Conservation (phyloP, 2,797 vertebrate species). For the Nannoperca australis region DNA sequence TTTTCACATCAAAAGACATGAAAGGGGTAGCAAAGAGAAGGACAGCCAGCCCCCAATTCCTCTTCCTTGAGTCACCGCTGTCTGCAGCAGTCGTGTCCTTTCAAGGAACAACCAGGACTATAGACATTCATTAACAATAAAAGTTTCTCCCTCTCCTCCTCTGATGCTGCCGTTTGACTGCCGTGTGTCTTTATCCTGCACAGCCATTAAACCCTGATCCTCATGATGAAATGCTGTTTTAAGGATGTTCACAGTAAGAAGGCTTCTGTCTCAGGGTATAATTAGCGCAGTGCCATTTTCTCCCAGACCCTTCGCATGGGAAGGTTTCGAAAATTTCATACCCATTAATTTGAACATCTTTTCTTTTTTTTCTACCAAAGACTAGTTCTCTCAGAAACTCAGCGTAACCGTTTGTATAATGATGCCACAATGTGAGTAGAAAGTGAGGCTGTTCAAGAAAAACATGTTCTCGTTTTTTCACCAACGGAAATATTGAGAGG, state of each 20-base stretch:
- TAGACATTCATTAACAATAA: constrained; percentile 78
- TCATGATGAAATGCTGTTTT: constrained; percentile 78
- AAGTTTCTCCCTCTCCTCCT: constrained; percentile 66
- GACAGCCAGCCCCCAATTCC: constrained; percentile 68
- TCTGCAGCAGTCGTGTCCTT: constrained; percentile 72
- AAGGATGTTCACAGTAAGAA: constrained; percentile 69
- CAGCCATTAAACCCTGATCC: constrained; percentile 77
- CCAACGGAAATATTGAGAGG: constrained; percentile 2
- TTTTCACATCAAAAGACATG: constrained; percentile 83
- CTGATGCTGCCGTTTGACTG: constrained; percentile 62
- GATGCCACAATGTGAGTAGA: constrained; percentile 37
- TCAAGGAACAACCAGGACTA: constrained; percentile 71
- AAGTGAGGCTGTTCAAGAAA: constrained; percentile 37
- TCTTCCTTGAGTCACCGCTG: constrained; percentile 69
- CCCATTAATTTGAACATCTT: constrained; percentile 67
- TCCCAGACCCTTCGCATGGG: constrained; percentile 47
- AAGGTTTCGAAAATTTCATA: constrained; percentile 57
- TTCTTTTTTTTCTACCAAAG: constrained; percentile 26
- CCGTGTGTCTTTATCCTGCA: constrained; percentile 58
- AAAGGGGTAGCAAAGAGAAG: constrained; percentile 73
- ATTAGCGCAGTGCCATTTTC: constrained; percentile 67
- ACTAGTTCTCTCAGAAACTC: constrained; percentile 36
- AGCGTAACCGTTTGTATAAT: constrained; percentile 41
- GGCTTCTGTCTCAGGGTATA: constrained; percentile 65
- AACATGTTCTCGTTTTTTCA: constrained; percentile 1